Base-by-base conservation (phyloP, 2,888 invertebrate species). In the Cheilosia pagana region DNA sequence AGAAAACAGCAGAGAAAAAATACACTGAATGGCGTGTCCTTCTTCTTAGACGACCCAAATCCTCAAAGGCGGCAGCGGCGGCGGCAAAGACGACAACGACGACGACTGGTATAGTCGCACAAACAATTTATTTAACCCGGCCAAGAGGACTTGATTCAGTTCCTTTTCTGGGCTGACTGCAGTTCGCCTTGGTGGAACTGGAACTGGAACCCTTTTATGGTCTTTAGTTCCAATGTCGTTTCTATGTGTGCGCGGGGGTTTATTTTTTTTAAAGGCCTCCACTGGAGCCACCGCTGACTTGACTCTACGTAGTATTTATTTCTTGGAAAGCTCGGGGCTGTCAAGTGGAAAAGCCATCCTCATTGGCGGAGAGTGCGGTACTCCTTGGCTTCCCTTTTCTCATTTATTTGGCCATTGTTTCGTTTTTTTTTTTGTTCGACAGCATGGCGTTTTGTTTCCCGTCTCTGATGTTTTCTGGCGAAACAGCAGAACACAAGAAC, bases 71-170 rank as follows among this genome's bases (percentile, higher is more conserved):
- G 39, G 53, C 53, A 67, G 52, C 1, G 48, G 65, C 48, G 41
- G 39, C 35, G 53, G 35, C 19, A 41, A 63, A 50, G 68, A 62
- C 2, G 48, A 71, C 48, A 31, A 48, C 35, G 53, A 45, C 19
- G 50, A 71, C 57, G 23, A 43, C 16, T 21, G 57, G 52, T 23
- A 23, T 23, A 50, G 50, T 57, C 23, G 39, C 45, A 60, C 76
- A 81, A 81, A 81, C 76, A 76, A 76, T 76, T 45, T 75, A 59
- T 63, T 81, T 71, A 81, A 81, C 76, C 81, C 71, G 57, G 28
- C 71, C 71, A 65, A 60, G 48, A 60, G 62, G 70, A 62, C 43
- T 55, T 21, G 75, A 50, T 70, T 70, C 48, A 50, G 68, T 70
- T 75, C 12, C 52, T 63, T 70, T 59, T 53, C n/a, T 7, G 19